Conservation (phyloP, 2,113 vertebrate species). For the Oryzias woworae region DNA sequence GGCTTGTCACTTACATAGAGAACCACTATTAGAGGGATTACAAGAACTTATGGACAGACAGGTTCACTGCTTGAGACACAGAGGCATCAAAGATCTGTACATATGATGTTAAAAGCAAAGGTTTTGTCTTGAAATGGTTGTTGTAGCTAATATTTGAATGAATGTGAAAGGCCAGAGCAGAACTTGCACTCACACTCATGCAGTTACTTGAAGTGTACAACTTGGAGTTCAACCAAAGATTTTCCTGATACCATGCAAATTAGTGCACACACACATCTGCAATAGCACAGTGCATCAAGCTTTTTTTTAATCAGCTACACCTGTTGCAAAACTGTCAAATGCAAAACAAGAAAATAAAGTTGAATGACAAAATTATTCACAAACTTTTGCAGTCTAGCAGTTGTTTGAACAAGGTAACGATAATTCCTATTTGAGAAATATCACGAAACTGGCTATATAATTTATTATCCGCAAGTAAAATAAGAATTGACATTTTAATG, state of each 20-base stretch:
- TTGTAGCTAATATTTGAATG: too few relatives aligned
- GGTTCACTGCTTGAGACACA: constrained; percentile 41
- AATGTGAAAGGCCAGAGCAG: neutral
- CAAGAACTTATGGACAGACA: constrained; percentile 55
- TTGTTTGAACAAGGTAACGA: too few relatives aligned
- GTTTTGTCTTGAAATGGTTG: too few relatives aligned
- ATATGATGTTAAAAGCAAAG: neutral
- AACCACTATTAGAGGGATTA: constrained; percentile 55
- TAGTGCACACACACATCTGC: constrained; percentile 25
- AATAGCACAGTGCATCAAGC: neutral
- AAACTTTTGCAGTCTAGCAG: too few relatives aligned
- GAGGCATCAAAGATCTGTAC: constrained; percentile 21
- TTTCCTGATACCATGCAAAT: constrained; percentile 48
- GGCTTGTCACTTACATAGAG: constrained; percentile 59
- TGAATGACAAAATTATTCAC: too few relatives aligned
- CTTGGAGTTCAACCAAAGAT: constrained; percentile 50
- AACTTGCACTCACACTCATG: constrained; percentile 3
- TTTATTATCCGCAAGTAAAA: too few relatives aligned
- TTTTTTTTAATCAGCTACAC: too few relatives aligned
- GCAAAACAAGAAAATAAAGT: too few relatives aligned
- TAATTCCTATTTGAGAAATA: too few relatives aligned
- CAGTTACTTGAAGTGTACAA: constrained; percentile 9
- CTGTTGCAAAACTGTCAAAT: too few relatives aligned
- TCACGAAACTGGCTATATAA: too few relatives aligned
- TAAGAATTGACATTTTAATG: too few relatives aligned